Evolutionary conservation across 2,888 invertebrate species (phyloP).

Genomic region (Cerceris rybyensis): DNA sequence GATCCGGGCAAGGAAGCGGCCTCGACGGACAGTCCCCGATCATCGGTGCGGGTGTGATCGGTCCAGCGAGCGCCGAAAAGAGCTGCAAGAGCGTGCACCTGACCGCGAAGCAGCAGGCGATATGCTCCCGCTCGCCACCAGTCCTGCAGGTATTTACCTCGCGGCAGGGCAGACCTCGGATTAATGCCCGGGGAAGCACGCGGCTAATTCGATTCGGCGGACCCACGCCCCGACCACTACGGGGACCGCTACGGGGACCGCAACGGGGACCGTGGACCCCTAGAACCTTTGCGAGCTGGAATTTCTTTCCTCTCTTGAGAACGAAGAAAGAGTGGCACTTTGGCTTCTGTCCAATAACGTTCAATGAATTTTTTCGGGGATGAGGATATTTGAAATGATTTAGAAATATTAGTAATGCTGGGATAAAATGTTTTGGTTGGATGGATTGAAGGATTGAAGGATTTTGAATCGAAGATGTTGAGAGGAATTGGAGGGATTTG

Average conservation of each 20-base stretch:
- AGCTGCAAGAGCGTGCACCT: constrained; percentile 80
- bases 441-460: no score
- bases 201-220: constrained; percentile 64
- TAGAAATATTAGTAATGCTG: no score
- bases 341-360: no score
- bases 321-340: no score
- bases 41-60: constrained; percentile 78
- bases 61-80: constrained; percentile 79
- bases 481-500: no score
- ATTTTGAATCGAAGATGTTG: no score
- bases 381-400: no score
- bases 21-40: constrained; percentile 72
- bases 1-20: constrained; percentile 64
- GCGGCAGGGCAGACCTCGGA: constrained; percentile 50
- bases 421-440: no score
- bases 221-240: constrained; percentile 29
- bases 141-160: constrained; percentile 77
- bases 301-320: no score
- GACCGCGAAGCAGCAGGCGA: constrained; percentile 79
- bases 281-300: no score
- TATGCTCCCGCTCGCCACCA: constrained; percentile 79
- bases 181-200: constrained; percentile 64
- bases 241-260: constrained; percentile 1
- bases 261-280: constrained; percentile 15
- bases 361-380: no score